These are phyloP conservation scores for Guaruba guarouba DNA, from an alignment of 2,113 vertebrate species.

Conservation along the genomic window DNA sequence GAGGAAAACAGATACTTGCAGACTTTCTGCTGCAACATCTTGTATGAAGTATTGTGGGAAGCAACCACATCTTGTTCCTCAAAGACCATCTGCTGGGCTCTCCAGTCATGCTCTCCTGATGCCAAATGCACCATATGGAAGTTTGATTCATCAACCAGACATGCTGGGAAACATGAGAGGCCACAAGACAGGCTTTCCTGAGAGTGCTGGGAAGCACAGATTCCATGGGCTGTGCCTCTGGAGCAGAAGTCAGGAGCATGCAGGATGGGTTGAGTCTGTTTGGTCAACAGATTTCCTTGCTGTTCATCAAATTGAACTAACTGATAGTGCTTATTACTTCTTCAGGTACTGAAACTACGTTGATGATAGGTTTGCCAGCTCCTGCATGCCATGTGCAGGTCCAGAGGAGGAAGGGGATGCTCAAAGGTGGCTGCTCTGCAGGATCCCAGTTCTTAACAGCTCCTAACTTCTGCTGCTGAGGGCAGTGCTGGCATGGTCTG, in stretches of 20 bases:
- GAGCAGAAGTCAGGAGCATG: not conserved
- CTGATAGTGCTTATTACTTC: not conserved
- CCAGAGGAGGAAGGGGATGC: not conserved
- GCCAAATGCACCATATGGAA: not conserved
- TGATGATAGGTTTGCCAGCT: not conserved
- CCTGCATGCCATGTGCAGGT: not conserved
- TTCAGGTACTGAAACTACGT: not conserved
- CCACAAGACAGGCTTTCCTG: not conserved
- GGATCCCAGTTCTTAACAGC: fast-evolving
- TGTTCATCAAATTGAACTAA: not conserved
- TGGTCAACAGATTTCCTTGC: not conserved
- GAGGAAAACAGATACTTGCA: not conserved
- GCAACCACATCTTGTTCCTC: not conserved
- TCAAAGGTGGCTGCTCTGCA: not conserved
- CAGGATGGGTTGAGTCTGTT: not conserved
- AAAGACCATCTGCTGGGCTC: not conserved
- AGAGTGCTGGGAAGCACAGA: not conserved
- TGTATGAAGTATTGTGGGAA: not conserved
- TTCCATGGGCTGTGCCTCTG: fast-evolving
- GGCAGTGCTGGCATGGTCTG: fast-evolving
- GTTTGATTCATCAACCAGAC: not conserved
- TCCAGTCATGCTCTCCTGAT: not conserved
- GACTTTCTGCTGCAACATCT: not conserved
- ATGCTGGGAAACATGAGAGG: not conserved
- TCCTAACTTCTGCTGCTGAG: not conserved